A percentile compares a stretch with the other conserved stretches of the same genome.
These are phyloP conservation scores for Bombus picipes DNA, from an alignment of 1,140 invertebrate species.

Conservation along the genomic window DNA sequence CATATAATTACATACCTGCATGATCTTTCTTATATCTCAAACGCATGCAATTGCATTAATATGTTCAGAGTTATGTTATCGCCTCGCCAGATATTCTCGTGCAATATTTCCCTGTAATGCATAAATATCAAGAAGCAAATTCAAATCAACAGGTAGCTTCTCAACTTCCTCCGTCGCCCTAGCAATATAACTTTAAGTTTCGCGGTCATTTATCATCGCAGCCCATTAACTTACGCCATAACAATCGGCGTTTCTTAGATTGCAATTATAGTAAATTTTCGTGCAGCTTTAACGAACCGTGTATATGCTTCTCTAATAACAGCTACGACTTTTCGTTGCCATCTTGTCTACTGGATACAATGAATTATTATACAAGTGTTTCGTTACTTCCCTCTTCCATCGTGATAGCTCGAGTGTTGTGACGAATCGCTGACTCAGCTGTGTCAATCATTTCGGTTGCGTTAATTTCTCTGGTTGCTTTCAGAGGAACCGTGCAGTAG, in stretches of 20 bases:
- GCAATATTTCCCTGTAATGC: constrained; percentile 31
- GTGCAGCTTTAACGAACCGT: constrained; percentile 18
- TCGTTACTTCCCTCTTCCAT: constrained; percentile 43
- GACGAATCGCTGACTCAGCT: constrained; percentile 60
- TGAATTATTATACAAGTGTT: constrained; percentile 61
- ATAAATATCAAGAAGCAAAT: constrained; percentile 53
- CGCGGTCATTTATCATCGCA: constrained; percentile 54
- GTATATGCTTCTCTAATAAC: constrained; percentile 49
- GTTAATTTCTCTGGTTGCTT: neutral
- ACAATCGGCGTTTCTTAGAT: constrained; percentile 57
- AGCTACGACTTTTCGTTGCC: constrained; percentile 18
- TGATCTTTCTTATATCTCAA: neutral
- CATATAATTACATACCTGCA: constrained; percentile 1
- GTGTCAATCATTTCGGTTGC: constrained; percentile 49
- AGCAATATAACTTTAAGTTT: constrained; percentile 53
- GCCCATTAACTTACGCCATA: constrained; percentile 57
- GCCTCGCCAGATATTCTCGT: neutral
- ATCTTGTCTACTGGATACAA: constrained; percentile 11
- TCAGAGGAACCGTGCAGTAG: neutral
- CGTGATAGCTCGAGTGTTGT: constrained; percentile 32
- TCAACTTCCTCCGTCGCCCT: constrained; percentile 15
- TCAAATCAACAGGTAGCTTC: constrained; percentile 62
- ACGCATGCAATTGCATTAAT: neutral
- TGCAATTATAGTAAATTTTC: constrained; percentile 56
- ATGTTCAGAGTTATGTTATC: constrained; percentile 19